phyloP scores from a whole-genome alignment of 1,140 invertebrate species.

The Bombus polaris region DNA sequence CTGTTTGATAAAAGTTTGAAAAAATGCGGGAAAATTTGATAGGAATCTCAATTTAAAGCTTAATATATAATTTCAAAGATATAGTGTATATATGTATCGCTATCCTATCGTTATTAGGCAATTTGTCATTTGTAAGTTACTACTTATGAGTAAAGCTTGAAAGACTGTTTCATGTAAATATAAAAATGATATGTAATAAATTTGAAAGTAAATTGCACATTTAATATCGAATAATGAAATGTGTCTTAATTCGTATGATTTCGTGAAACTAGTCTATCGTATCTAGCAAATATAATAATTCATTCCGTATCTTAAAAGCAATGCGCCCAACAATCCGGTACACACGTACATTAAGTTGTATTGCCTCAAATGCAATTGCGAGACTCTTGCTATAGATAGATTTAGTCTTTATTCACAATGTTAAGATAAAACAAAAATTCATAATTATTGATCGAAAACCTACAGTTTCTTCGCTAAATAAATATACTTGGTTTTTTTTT shows the following conservation, averaged over 20 bases:
- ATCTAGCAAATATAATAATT: background rate
- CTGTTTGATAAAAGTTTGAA: background rate
- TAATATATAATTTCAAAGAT: background rate
- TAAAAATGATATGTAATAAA: constrained; percentile 33
- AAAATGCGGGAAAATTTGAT: background rate
- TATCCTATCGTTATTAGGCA: background rate
- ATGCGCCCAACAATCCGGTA: constrained; percentile 42
- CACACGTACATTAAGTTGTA: constrained; percentile 51
- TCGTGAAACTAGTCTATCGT: background rate
- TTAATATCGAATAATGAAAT: background rate
- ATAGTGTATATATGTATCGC: constrained; percentile 5
- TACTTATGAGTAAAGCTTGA: constrained; percentile 28
- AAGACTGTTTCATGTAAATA: constrained; percentile 2
- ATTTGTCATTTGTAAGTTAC: background rate
- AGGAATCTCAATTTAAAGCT: background rate
- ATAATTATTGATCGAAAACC: constrained; percentile 53
- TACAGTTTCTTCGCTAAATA: constrained; percentile 52
- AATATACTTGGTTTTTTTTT: constrained; percentile 63
- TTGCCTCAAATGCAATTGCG: constrained; percentile 48
- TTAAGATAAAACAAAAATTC: constrained; percentile 52
- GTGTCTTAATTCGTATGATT: background rate
- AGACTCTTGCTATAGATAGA: constrained; percentile 49
- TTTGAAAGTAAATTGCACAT: background rate
- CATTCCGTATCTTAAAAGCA: constrained; percentile 50
- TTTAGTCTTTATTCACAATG: constrained; percentile 62